Evolutionary conservation across 2,113 vertebrate species (phyloP).

Genomic region (Amphiprion ocellaris): DNA sequence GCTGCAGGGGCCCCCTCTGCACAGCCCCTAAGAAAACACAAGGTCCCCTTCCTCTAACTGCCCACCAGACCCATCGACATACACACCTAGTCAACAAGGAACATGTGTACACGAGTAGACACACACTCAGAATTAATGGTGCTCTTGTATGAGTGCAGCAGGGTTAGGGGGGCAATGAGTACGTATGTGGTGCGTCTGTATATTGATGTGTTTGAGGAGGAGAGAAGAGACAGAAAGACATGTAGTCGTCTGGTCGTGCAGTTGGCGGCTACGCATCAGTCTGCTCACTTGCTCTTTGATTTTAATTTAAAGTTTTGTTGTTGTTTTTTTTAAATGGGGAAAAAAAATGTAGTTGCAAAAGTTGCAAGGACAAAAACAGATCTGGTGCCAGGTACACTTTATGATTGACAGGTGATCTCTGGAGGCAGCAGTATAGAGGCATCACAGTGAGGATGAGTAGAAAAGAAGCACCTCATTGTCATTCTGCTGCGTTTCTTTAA

Average conservation of each 20-base stretch:
- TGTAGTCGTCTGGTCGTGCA: conserved; percentile 12
- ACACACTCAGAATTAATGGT: conserved; percentile 71
- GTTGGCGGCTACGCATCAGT: conserved; percentile 25
- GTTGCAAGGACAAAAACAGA: neutral
- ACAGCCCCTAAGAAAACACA: conserved; percentile 95
- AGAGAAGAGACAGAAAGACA: conserved; percentile 29
- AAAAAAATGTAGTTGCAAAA: neutral
- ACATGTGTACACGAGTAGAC: conserved; percentile 49
- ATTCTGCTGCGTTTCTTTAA: no score
- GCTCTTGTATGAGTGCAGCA: conserved; percentile 59
- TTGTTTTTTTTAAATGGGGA: no score
- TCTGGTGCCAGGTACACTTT: neutral
- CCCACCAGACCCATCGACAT: conserved; percentile 63
- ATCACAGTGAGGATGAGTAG: neutral
- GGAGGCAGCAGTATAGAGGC: neutral
- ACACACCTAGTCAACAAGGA: conserved; percentile 69
- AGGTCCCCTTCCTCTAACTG: conserved; percentile 88
- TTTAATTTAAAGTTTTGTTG: neutral
- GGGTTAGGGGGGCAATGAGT: conserved; percentile 53
- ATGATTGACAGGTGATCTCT: neutral
- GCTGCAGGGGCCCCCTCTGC: conserved; percentile 79
- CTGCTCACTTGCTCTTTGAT: neutral
- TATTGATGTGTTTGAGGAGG: conserved; percentile 22
- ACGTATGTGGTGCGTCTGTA: conserved; percentile 30
- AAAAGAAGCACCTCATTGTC: no score